These are phyloP conservation scores for Arizona elegans DNA, from an alignment of 2,113 vertebrate genomes.

Conservation along the genomic window DNA sequence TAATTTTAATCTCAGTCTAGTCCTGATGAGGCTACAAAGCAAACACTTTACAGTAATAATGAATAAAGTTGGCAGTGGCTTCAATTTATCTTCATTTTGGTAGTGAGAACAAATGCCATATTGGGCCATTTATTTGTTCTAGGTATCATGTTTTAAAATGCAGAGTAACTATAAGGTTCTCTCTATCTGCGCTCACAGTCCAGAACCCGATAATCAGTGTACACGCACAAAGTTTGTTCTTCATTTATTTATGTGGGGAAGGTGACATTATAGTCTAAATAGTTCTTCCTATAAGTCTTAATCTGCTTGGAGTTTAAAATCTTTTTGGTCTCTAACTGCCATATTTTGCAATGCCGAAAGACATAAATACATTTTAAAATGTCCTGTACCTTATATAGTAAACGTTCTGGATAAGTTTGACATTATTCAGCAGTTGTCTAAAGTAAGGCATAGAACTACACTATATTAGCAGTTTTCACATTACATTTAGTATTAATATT, in stretches of 20 bases:
- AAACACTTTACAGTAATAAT: constrained; percentile 15
- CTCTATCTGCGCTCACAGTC: too few relatives aligned
- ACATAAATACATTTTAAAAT: background rate
- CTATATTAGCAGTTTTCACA: constrained; percentile 20
- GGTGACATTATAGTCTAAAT: background rate
- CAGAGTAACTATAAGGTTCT: background rate
- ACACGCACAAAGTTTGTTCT: background rate
- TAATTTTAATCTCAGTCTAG: background rate
- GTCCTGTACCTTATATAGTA: background rate
- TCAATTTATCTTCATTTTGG: background rate
- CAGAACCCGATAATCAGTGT: background rate
- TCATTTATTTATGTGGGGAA: background rate
- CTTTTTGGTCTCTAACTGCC: background rate
- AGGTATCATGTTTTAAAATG: background rate
- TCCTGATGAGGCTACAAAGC: constrained; percentile 25
- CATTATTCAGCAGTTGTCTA: constrained; percentile 32
- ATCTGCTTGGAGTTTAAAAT: background rate
- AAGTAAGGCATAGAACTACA: constrained; percentile 37
- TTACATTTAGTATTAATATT: background rate
- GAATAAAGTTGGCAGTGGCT: background rate
- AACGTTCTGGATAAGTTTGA: background rate
- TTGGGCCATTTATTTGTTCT: constrained; percentile 19
- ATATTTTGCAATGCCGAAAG: background rate
- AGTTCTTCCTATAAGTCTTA: background rate
- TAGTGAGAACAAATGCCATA: background rate